Conservation (phyloP, 64 coral and sea anemone genomes). For the Platygyra sinensis region DNA sequence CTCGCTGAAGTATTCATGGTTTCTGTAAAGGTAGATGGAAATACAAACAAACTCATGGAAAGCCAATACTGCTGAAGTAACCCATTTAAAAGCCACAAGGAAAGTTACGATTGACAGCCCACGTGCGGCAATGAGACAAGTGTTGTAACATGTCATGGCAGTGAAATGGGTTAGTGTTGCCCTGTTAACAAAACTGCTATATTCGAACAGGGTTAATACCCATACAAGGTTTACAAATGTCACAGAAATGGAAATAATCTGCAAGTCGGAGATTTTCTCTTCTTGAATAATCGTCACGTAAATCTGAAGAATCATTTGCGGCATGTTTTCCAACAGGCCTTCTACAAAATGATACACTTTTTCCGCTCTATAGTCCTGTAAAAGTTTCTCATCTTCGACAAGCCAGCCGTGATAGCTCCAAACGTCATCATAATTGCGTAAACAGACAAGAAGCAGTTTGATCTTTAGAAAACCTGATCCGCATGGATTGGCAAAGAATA, state of each 20-base stretch:
- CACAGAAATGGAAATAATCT: constrained; percentile 35
- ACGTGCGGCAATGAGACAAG: constrained; percentile 48
- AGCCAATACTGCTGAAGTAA: constrained; percentile 41
- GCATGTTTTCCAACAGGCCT: constrained; percentile 61
- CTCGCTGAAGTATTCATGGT: constrained; percentile 42
- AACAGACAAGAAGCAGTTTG: constrained; percentile 58
- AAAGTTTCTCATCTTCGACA: constrained; percentile 31
- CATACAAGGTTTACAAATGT: constrained; percentile 49
- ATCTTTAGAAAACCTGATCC: constrained; percentile 67
- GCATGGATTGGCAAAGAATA: constrained; percentile 35
- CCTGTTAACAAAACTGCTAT: constrained; percentile 16
- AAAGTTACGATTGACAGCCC: constrained; percentile 59
- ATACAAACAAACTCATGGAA: constrained; percentile 43
- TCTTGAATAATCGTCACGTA: constrained; percentile 46
- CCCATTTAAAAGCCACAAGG: constrained; percentile 45
- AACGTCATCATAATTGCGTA: constrained; percentile 55
- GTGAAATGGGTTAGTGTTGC: constrained; percentile 18
- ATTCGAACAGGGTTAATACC: constrained; percentile 47
- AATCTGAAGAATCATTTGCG: constrained; percentile 62
- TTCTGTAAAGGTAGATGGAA: constrained; percentile 42
- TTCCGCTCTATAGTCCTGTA: constrained; percentile 29
- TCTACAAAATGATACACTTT: constrained; percentile 52
- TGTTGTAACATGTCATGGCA: constrained; percentile 38
- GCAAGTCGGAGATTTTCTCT: constrained; percentile 17
- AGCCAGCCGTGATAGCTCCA: constrained; percentile 27